A percentile compares a stretch with the other conserved stretches of the same genome.
Conservation (phyloP, 2,888 invertebrate species). For the Epirrhoe tristata region DNA sequence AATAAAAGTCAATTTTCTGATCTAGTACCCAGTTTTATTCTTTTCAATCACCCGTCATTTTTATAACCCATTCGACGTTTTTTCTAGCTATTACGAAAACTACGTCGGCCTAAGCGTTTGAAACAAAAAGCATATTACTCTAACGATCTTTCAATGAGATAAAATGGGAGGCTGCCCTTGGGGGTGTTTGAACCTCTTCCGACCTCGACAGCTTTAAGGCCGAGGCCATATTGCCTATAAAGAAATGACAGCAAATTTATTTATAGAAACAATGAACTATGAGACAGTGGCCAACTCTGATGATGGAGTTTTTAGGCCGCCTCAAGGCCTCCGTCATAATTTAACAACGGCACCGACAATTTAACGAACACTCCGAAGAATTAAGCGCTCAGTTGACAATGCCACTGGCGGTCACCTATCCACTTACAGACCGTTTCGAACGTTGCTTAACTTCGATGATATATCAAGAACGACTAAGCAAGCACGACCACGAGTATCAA, state of each 20-base stretch:
- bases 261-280: background rate
- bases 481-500: no score
- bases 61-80: slow-evolving; percentile 24
- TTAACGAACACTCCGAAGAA: no score
- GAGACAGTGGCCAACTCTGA: no score
- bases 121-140: slow-evolving; percentile 45
- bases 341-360: no score
- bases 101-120: slow-evolving; percentile 26
- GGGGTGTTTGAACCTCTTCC: slow-evolving; percentile 36
- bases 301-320: no score
- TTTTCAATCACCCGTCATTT: slow-evolving; percentile 27
- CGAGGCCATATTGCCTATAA: background rate
- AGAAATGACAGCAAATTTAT: background rate
- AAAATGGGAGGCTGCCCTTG: slow-evolving; percentile 38
- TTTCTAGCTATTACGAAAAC: slow-evolving; percentile 31
- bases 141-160: slow-evolving; percentile 45
- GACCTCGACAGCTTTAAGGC: slow-evolving; percentile 23
- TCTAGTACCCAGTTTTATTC: slow-evolving; percentile 8
- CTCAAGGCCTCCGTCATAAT: no score
- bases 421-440: no score
- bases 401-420: no score
- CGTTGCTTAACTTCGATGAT: no score
- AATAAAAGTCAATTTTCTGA: slow-evolving; percentile 1
- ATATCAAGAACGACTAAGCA: no score
- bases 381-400: no score